phyloP scores from a whole-genome alignment of 2,888 invertebrate species.

The Lumbricus terrestris region DNA sequence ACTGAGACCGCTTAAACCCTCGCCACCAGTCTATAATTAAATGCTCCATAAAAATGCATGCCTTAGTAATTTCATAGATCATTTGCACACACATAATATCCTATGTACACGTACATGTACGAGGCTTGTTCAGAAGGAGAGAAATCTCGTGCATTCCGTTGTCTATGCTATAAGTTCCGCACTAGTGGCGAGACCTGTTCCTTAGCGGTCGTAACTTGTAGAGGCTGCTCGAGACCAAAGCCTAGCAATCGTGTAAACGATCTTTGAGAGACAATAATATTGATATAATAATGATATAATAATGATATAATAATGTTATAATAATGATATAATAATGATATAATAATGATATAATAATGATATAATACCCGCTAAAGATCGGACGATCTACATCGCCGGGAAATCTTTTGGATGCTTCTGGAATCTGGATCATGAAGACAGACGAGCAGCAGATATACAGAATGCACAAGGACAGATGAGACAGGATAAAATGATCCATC shows the following conservation, averaged over 20 bases:
- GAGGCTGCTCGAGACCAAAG: neutral
- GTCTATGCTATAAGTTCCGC: neutral
- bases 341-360: no score
- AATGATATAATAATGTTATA: no score
- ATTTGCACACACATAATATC: no score
- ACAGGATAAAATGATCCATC: neutral
- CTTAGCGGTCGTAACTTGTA: neutral
- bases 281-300: no score
- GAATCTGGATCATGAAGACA: no score
- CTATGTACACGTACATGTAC: neutral
- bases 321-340: no score
- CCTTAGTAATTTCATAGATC: neutral
- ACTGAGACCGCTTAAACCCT: no score
- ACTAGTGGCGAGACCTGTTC: neutral
- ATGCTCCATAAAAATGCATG: neutral
- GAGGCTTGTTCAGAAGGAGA: neutral
- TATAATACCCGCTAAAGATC: neutral
- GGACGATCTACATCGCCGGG: neutral
- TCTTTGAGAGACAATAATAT: neutral
- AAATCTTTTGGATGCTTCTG: neutral
- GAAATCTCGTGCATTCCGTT: neutral
- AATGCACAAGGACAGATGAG: neutral
- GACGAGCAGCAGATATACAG: neutral
- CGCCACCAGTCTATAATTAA: neutral
- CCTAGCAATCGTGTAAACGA: neutral